These are phyloP conservation scores for Tokudaia muenninki DNA, from an alignment of 2,797 vertebrate genomes.

Conservation along the genomic window DNA sequence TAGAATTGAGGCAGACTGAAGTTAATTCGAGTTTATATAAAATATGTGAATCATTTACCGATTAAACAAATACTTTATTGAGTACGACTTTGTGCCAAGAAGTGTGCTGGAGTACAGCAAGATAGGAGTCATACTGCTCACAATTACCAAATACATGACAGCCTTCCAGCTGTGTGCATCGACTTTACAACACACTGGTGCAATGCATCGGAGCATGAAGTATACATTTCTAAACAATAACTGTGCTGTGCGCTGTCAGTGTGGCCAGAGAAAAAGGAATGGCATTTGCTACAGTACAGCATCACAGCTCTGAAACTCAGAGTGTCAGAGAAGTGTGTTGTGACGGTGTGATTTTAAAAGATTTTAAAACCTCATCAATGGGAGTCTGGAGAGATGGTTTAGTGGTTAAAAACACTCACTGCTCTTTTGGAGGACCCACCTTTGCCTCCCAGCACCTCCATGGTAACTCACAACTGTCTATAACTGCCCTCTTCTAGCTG, in stretches of 20 bases:
- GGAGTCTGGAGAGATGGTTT: not conserved
- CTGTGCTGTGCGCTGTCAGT: not conserved
- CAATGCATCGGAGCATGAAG: not conserved
- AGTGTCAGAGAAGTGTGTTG: constrained; percentile 2
- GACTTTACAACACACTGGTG: not conserved
- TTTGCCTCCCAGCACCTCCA: not conserved
- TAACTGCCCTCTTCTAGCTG: no score
- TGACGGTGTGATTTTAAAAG: not conserved
- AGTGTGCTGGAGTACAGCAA: not conserved
- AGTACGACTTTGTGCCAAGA: not conserved
- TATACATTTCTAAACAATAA: constrained; percentile 39
- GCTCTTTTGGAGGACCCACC: not conserved
- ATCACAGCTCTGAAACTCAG: not conserved
- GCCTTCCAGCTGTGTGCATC: accelerated
- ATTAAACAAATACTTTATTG: constrained; percentile 2
- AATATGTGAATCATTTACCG: constrained; percentile 25
- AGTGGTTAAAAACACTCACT: not conserved
- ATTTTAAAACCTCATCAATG: constrained; percentile 2
- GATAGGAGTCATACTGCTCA: not conserved
- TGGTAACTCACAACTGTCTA: not conserved
- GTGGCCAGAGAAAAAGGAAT: not conserved
- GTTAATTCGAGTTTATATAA: constrained; percentile 30
- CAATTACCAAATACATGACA: not conserved
- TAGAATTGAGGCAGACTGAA: not conserved
- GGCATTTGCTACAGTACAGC: not conserved